These are phyloP conservation scores for Embidobia sp. DNA, from an alignment of 2,888 invertebrate species.

Conservation along the genomic window DNA sequence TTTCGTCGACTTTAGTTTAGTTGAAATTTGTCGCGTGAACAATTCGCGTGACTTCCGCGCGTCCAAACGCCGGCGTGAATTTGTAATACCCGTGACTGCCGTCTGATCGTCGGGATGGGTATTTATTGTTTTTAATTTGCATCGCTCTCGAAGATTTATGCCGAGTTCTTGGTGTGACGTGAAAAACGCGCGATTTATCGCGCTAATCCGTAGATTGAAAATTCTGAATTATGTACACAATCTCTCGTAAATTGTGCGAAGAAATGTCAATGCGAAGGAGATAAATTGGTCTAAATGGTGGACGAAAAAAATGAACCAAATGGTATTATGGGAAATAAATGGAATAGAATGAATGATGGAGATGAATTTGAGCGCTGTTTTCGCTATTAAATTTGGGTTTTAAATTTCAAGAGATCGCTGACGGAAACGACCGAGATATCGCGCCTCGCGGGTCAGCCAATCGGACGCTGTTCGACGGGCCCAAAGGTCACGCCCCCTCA, in stretches of 20 bases:
- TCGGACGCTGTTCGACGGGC: too few species aligned
- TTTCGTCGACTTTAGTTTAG: conserved; percentile 34
- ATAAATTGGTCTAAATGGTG: conserved; percentile 28
- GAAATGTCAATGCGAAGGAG: conserved; percentile 23
- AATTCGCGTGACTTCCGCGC: conserved; percentile 22
- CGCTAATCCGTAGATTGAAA: conserved; percentile 31
- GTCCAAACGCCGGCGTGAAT: conserved; percentile 1
- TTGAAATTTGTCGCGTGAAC: conserved; percentile 39
- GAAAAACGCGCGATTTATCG: conserved; percentile 52
- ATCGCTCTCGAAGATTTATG: conserved; percentile 51
- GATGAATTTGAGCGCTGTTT: too few species aligned
- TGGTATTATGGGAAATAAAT: background rate
- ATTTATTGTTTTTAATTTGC: conserved; percentile 60
- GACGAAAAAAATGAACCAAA: background rate
- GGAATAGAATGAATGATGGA: background rate
- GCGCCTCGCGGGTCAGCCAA: too few species aligned
- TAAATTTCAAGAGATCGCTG: too few species aligned
- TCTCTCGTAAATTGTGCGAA: conserved; percentile 44
- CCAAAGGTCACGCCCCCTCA: too few species aligned
- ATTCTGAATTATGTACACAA: conserved; percentile 44
- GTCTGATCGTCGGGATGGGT: conserved; percentile 21
- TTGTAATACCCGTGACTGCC: conserved; percentile 17
- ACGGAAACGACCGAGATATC: too few species aligned
- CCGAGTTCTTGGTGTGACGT: conserved; percentile 39
- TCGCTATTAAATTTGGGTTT: too few species aligned